Percentiles rank a stretch among this genome's conserved stretches.
Conservation (phyloP, 2,113 vertebrate species). For the Microtus montanus region DNA sequence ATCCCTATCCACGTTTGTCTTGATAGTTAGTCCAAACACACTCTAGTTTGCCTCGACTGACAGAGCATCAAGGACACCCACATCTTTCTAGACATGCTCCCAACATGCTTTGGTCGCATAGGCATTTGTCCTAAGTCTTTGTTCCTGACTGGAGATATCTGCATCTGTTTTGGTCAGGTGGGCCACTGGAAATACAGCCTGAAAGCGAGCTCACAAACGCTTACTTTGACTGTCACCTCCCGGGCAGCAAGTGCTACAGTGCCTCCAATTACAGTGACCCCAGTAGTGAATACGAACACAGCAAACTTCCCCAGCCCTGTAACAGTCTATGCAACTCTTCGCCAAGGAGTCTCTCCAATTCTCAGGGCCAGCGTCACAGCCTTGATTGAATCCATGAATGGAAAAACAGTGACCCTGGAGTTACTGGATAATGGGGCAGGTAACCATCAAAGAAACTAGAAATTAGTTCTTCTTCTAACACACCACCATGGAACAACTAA, state of each 20-base stretch:
- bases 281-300: conserved; percentile 69
- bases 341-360: conserved; percentile 80
- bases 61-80: background rate
- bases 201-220: conserved; percentile 71
- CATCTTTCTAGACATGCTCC: background rate
- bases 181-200: conserved; percentile 84
- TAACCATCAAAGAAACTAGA: conserved; percentile 60
- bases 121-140: background rate
- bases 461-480: conserved; percentile 27
- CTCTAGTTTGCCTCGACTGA: background rate
- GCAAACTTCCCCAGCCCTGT: conserved; percentile 76
- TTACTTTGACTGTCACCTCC: conserved; percentile 83
- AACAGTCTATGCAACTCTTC: conserved; percentile 81
- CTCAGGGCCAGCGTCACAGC: conserved; percentile 82
- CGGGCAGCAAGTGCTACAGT: conserved; percentile 74
- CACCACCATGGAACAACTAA: background rate
- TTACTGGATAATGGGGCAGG: conserved; percentile 86
- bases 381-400: conserved; percentile 78
- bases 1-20: background rate
- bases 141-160: conserved; percentile 45
- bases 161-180: conserved; percentile 71
- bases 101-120: background rate
- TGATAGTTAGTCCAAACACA: background rate
- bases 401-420: conserved; percentile 69
- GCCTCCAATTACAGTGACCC: conserved; percentile 77